A percentile compares a stretch with the other conserved stretches of the same genome.
phyloP scores from a whole-genome alignment of 2,113 vertebrate species.

The Tachysurus fulvidraco region DNA sequence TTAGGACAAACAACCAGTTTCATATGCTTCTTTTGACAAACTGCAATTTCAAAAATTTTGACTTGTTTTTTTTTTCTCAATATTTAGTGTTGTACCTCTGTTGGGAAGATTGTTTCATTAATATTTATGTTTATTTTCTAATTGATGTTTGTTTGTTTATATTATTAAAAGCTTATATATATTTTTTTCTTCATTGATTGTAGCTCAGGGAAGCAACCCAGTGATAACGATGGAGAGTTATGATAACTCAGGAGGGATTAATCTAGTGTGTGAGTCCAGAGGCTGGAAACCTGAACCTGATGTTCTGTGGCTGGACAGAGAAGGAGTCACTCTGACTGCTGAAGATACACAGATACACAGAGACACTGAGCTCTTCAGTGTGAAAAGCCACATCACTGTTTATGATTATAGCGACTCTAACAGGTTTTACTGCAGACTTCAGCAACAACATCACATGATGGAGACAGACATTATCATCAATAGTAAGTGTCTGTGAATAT shows the following conservation, averaged over 20 bases:
- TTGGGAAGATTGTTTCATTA: too few relatives aligned
- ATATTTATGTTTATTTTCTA: neutral
- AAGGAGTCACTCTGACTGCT: too few relatives aligned
- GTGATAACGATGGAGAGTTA: neutral
- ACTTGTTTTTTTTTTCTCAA: too few relatives aligned
- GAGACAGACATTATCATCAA: neutral
- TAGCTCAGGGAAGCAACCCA: neutral
- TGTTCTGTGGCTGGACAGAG: neutral
- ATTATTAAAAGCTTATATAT: neutral
- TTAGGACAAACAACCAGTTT: too few relatives aligned
- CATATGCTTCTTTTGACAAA: too few relatives aligned
- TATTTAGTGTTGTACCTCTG: too few relatives aligned
- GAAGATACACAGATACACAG: too few relatives aligned
- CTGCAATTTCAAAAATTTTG: too few relatives aligned
- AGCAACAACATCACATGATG: neutral
- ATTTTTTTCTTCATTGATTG: neutral
- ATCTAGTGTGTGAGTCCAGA: neutral
- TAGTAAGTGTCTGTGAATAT: neutral
- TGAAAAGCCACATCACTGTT: too few relatives aligned
- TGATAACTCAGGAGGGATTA: neutral
- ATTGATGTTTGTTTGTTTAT: neutral
- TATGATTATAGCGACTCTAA: too few relatives aligned
- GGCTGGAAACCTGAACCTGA: neutral
- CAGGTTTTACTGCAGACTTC: neutral
- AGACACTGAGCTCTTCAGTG: too few relatives aligned